Evolutionary conservation across 2,797 vertebrate genomes (phyloP).

Genomic region (Macrochelys suwanniensis): DNA sequence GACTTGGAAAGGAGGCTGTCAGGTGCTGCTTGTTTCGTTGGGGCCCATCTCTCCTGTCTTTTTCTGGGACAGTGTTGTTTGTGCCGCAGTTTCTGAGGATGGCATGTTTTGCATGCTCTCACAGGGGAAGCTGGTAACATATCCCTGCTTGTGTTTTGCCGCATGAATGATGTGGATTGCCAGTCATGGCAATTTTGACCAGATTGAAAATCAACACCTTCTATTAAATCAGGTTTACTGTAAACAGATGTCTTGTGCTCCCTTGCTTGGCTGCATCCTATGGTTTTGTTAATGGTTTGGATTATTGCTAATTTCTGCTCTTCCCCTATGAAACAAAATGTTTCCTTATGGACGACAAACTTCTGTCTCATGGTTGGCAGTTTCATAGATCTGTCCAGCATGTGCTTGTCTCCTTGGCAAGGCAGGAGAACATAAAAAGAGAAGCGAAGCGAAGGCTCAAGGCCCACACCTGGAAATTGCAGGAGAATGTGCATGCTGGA

Average conservation of each 20-base stretch:
- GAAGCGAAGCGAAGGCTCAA: not conserved
- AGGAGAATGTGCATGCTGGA: not conserved
- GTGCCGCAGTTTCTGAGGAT: not conserved
- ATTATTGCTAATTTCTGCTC: not conserved
- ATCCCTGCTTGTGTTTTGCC: not conserved
- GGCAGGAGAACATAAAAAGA: not conserved
- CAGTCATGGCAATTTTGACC: not conserved
- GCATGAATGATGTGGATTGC: not conserved
- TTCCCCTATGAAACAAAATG: fast-evolving
- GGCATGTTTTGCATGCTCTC: not conserved
- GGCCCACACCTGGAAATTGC: not conserved
- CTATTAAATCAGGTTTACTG: not conserved
- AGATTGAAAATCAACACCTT: not conserved
- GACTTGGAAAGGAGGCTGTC: not conserved
- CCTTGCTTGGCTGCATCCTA: not conserved
- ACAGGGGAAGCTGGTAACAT: not conserved
- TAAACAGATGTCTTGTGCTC: fast-evolving
- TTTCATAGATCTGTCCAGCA: not conserved
- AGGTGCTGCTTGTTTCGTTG: not conserved
- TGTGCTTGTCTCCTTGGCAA: not conserved
- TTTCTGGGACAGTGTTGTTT: fast-evolving
- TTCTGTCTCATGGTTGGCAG: not conserved
- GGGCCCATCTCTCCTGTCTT: not conserved
- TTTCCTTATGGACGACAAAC: not conserved
- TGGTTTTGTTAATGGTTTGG: not conserved